phyloP scores from a whole-genome alignment of 2,888 invertebrate species.

The Metellina segmentata region DNA sequence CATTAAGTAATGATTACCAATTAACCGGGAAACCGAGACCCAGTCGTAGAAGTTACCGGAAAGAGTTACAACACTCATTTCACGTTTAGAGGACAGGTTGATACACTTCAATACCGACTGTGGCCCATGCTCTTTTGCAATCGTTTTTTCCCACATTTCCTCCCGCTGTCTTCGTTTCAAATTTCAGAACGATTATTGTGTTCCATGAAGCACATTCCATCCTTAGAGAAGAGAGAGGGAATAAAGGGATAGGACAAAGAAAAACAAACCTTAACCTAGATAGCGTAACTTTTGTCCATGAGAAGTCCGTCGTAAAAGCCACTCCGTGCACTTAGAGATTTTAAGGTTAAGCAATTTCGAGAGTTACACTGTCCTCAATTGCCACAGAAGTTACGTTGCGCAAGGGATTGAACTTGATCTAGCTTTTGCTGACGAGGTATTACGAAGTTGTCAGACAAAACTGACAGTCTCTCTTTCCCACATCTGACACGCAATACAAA shows the following conservation, averaged over 20 bases:
- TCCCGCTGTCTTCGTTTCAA: neutral
- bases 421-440: neutral
- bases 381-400: neutral
- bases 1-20: too few species aligned
- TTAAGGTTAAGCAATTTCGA: neutral
- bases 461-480: too few species aligned
- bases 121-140: too few species aligned
- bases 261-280: neutral
- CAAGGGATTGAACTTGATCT: neutral
- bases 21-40: too few species aligned
- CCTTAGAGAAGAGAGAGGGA: neutral
- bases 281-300: neutral
- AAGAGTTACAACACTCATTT: too few species aligned
- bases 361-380: neutral
- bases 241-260: too few species aligned
- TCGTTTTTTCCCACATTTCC: too few species aligned
- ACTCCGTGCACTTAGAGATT: neutral
- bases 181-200: neutral
- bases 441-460: too few species aligned
- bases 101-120: too few species aligned
- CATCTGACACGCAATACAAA: neutral
- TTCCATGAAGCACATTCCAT: neutral
- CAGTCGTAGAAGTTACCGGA: too few species aligned
- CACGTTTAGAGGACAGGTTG: too few species aligned
- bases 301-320: neutral